Percentiles rank a stretch among this genome's conserved stretches.
phyloP scores from a whole-genome alignment of 2,797 vertebrate species.

The Coregonus ussuriensis region DNA sequence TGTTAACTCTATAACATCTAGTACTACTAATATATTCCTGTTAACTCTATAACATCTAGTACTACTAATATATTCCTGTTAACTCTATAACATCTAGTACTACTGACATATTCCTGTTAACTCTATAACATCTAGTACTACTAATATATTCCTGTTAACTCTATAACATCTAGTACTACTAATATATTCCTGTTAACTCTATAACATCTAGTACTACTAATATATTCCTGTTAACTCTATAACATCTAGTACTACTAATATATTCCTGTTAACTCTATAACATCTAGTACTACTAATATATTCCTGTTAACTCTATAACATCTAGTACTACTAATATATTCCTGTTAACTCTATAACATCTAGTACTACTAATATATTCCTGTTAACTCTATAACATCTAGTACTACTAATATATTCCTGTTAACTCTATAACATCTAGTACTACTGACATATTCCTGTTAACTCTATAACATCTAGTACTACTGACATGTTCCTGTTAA shows the following conservation, averaged over 20 bases:
- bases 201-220: too few species aligned
- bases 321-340: constrained; percentile 79
- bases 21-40: constrained; percentile 80
- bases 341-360: too few species aligned
- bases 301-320: too few species aligned
- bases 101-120: constrained; percentile 79
- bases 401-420: constrained; percentile 89
- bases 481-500: too few species aligned
- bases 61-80: constrained; percentile 79
- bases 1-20: not conserved
- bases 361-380: constrained; percentile 80
- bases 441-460: constrained; percentile 80
- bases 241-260: constrained; percentile 73
- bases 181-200: constrained; percentile 94
- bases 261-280: constrained; percentile 54
- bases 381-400: not conserved
- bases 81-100: not conserved
- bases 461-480: too few species aligned
- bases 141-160: constrained; percentile 77
- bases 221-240: too few species aligned
- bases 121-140: constrained; percentile 30
- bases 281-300: constrained; percentile 79
- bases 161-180: constrained; percentile 61
- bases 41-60: not conserved
- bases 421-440: constrained; percentile 6